phyloP scores from a whole-genome alignment of 2,797 vertebrate species.

The Cirrhinus mrigala region DNA sequence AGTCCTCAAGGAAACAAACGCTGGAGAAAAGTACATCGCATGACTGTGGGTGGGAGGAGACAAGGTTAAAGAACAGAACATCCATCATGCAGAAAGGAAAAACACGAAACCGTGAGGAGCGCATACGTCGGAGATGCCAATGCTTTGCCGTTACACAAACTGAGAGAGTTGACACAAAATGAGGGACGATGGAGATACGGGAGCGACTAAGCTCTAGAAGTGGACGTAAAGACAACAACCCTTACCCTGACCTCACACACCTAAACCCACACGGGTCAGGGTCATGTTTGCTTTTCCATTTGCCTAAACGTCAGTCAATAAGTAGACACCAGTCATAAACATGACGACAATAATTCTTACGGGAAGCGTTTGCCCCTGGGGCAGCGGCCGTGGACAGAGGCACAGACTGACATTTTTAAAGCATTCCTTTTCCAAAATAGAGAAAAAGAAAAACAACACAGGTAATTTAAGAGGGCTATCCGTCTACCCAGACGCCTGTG shows the following conservation, averaged over 20 bases:
- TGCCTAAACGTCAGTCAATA: conserved; percentile 52
- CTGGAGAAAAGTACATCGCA: conserved; percentile 30
- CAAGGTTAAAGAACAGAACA: conserved; percentile 55
- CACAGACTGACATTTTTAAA: conserved; percentile 22
- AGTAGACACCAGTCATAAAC: conserved; percentile 47
- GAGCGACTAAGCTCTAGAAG: conserved; percentile 26
- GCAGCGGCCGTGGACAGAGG: background rate
- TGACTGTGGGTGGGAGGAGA: conserved; percentile 32
- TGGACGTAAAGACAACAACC: conserved; percentile 42
- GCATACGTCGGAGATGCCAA: conserved; percentile 44
- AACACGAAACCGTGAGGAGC: conserved; percentile 39
- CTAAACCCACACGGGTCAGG: conserved; percentile 52
- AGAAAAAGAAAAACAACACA: conserved; percentile 45
- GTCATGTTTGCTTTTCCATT: conserved; percentile 62
- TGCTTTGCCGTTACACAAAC: conserved; percentile 53
- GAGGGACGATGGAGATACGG: conserved; percentile 19
- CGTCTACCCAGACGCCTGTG: conserved; percentile 11
- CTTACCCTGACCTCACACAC: conserved; percentile 43
- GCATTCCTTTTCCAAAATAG: conserved; percentile 44
- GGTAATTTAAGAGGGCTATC: conserved; percentile 53
- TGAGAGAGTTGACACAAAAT: conserved; percentile 34
- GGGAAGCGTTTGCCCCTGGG: conserved; percentile 30
- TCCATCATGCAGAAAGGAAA: conserved; percentile 55
- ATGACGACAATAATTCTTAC: conserved; percentile 53
- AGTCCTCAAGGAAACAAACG: conserved; percentile 50